Percentiles rank a stretch among this genome's conserved stretches.
These are phyloP conservation scores for Turdus rufiventris DNA, from an alignment of 2,113 vertebrate genomes.

Conservation along the genomic window DNA sequence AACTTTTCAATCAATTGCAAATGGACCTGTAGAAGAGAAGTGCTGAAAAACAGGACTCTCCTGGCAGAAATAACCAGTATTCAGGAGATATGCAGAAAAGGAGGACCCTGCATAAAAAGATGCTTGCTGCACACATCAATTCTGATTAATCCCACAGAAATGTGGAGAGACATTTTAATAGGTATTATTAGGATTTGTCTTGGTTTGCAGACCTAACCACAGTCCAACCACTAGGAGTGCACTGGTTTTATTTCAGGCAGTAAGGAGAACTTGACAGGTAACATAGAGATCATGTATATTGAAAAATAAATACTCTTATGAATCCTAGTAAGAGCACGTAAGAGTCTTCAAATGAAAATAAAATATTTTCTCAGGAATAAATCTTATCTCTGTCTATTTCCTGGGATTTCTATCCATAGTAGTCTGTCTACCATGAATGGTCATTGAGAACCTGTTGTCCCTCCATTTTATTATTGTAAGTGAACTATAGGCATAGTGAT, in stretches of 20 bases:
- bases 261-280: not conserved
- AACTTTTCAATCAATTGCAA: not conserved
- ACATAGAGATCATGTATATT: not conserved
- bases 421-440: not conserved
- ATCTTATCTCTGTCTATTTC: not conserved
- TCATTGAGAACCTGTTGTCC: not conserved
- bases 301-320: not conserved
- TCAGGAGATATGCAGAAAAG: not conserved
- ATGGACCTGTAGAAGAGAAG: not conserved
- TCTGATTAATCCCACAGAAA: not conserved
- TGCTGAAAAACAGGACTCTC: not conserved
- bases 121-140: not conserved
- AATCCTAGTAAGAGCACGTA: not conserved
- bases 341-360: not conserved
- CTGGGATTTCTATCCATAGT: not conserved
- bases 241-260: not conserved
- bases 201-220: not conserved
- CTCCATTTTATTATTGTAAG: not conserved
- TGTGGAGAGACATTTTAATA: not conserved
- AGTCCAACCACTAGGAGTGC: not conserved
- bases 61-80: not conserved
- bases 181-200: not conserved
- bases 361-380: not conserved
- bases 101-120: not conserved
- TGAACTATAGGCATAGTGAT: not conserved